Conservation (phyloP, 1,140 invertebrate genomes). For the Ctenoplectra terminalis region DNA sequence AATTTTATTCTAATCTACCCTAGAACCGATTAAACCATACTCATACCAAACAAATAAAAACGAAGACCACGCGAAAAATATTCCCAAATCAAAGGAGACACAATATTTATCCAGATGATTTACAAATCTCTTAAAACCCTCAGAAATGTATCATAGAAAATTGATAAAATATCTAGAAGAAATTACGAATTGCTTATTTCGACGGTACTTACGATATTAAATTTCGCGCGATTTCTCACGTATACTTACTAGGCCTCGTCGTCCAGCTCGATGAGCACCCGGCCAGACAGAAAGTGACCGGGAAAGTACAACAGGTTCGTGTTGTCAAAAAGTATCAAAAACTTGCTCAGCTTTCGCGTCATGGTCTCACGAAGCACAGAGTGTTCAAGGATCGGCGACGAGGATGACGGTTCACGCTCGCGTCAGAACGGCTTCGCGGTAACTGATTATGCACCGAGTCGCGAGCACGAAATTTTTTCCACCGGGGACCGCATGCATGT, state of each 20-base stretch:
- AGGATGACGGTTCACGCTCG: constrained; percentile 40
- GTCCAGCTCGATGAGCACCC: constrained; percentile 95
- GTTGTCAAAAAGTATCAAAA: constrained; percentile 96
- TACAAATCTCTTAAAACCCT: too few relatives aligned
- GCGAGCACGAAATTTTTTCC: constrained; percentile 31
- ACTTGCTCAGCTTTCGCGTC: constrained; percentile 95
- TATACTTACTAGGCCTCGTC: constrained; percentile 91
- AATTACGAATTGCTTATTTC: too few relatives aligned
- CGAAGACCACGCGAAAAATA: too few relatives aligned
- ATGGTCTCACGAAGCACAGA: constrained; percentile 82
- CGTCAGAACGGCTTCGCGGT: constrained; percentile 57
- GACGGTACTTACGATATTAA: too few relatives aligned
- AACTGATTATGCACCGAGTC: constrained; percentile 49
- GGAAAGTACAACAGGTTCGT: constrained; percentile 96
- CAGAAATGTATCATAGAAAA: too few relatives aligned
- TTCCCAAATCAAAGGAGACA: too few relatives aligned
- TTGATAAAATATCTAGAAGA: too few relatives aligned
- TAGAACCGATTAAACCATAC: too few relatives aligned
- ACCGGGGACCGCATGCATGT: constrained; percentile 32
- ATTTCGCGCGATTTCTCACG: not conserved
- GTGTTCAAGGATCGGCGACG: not conserved
- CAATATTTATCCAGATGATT: too few relatives aligned
- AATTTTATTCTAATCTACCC: too few relatives aligned
- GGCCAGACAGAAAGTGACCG: constrained; percentile 94
- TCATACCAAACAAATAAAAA: too few relatives aligned